These are phyloP conservation scores for Aeoliscus strigatus DNA, from an alignment of 2,797 vertebrate species.

Conservation along the genomic window DNA sequence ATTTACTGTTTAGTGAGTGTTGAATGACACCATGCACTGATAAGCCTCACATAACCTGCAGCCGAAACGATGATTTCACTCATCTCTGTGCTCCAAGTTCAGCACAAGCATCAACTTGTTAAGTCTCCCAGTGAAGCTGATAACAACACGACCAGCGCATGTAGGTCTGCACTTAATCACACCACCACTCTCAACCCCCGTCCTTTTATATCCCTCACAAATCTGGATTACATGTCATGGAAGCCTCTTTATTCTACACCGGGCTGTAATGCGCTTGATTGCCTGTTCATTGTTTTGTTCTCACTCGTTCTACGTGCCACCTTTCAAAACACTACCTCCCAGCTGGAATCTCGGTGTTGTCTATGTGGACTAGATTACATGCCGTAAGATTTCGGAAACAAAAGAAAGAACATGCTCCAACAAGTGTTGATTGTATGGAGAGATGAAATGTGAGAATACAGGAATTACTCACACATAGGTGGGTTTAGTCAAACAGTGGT, in stretches of 20 bases:
- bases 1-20: no score
- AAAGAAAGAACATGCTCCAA: slow-evolving; percentile 46
- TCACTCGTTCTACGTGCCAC: slow-evolving; percentile 40
- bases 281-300: slow-evolving; percentile 20
- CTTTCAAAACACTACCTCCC: slow-evolving; percentile 44
- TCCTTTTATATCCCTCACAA: slow-evolving; percentile 27
- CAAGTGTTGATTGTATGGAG: slow-evolving; percentile 46
- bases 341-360: slow-evolving; percentile 52
- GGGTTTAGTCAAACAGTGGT: slow-evolving; percentile 21
- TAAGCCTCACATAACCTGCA: no score
- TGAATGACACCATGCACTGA: no score
- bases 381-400: slow-evolving; percentile 40
- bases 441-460: slow-evolving; percentile 53
- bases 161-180: background rate
- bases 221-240: slow-evolving; percentile 15
- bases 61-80: no score
- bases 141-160: background rate
- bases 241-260: slow-evolving; percentile 28
- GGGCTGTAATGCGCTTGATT: slow-evolving; percentile 11
- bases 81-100: background rate
- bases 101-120: background rate
- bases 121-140: no score
- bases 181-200: slow-evolving; percentile 4
- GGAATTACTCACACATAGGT: slow-evolving; percentile 45
- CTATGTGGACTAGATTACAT: slow-evolving; percentile 26